phyloP scores from a whole-genome alignment of 2,888 invertebrate genomes.

The Celastrina argiolus region DNA sequence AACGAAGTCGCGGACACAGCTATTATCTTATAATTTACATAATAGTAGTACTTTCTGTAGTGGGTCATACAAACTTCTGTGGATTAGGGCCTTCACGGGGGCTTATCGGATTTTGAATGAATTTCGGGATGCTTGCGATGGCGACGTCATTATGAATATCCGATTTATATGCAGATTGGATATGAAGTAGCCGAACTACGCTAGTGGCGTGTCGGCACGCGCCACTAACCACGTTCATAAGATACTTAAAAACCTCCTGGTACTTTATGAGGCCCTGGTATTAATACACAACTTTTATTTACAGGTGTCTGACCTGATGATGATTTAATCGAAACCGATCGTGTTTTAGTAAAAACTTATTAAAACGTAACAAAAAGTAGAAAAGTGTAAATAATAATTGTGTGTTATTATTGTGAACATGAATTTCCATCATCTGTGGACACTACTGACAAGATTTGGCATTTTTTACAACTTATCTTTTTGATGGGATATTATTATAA shows the following conservation, averaged over 20 bases:
- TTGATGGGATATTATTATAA: not conserved
- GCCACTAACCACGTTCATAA: constrained; percentile 37
- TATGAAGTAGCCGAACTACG: constrained; percentile 51
- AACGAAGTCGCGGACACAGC: no score
- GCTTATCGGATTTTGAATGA: constrained; percentile 75
- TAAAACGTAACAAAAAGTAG: no score
- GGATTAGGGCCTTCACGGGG: constrained; percentile 72
- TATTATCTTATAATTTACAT: constrained; percentile 75
- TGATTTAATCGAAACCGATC: no score
- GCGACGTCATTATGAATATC: constrained; percentile 75
- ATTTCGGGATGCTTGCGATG: constrained; percentile 71
- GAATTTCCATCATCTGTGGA: no score
- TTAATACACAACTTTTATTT: no score
- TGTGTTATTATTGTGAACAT: no score
- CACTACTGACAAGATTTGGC: no score
- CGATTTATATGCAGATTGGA: constrained; percentile 78
- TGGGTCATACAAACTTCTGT: constrained; percentile 72
- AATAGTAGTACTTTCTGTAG: constrained; percentile 73
- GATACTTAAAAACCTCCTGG: constrained; percentile 31
- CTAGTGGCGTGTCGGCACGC: constrained; percentile 52
- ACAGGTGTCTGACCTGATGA: no score
- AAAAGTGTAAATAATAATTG: no score
- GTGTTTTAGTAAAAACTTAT: no score
- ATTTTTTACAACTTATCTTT: no score
- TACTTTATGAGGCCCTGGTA: not conserved